Conservation (phyloP, 2,797 vertebrate species). For the Austrolebias charrua region DNA sequence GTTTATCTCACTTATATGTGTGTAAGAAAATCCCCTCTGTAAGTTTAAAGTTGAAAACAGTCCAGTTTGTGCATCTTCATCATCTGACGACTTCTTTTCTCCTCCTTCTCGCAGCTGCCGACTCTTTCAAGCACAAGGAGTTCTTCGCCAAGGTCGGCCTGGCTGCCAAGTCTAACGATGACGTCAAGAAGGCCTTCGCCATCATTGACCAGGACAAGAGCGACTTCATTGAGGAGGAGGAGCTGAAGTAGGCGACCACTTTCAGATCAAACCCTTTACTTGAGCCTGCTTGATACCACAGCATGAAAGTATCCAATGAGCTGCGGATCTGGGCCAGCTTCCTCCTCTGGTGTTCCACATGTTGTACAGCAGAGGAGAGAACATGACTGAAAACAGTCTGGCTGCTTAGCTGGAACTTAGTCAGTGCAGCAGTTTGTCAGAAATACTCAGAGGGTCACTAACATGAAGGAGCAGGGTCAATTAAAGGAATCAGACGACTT, state of each 20-base stretch:
- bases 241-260: constrained; percentile 78
- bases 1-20: too few species aligned
- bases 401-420: neutral
- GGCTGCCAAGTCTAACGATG: constrained; percentile 74
- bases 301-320: constrained; percentile 21
- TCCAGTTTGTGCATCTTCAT: neutral
- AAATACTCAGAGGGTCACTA: neutral
- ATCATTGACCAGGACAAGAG: constrained; percentile 88
- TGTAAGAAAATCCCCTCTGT: neutral
- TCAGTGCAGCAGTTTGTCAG: too few species aligned
- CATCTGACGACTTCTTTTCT: constrained; percentile 2
- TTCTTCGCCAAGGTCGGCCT: constrained; percentile 85
- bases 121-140: constrained; percentile 82
- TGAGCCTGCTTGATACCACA: constrained; percentile 34
- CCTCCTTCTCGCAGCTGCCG: constrained; percentile 74
- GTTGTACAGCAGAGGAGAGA: too few species aligned
- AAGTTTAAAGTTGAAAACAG: neutral
- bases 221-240: constrained; percentile 86
- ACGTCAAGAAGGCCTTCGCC: constrained; percentile 80
- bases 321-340: neutral
- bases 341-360: too few species aligned
- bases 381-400: too few species aligned
- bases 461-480: neutral
- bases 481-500: too few species aligned
- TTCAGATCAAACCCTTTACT: constrained; percentile 19